These are phyloP conservation scores for Aporophyla lueneburgensis DNA, from an alignment of 2,888 invertebrate genomes.

Conservation along the genomic window DNA sequence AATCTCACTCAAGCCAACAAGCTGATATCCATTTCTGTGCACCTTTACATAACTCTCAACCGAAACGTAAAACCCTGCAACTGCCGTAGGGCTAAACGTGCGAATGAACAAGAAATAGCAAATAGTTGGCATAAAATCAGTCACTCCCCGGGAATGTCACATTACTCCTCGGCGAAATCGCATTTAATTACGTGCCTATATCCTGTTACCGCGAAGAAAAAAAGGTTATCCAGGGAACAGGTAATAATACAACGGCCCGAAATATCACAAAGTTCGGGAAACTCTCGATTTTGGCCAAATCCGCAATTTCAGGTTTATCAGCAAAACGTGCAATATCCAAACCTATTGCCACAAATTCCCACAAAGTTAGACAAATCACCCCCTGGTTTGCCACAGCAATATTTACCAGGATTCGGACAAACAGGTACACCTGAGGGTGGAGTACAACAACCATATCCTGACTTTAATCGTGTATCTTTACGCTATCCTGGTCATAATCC, in stretches of 20 bases:
- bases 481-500: conserved; percentile 30
- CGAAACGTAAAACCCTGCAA: conserved; percentile 2
- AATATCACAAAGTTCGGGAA: neutral
- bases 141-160: neutral
- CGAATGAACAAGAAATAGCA: conserved; percentile 2
- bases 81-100: conserved; percentile 1
- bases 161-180: neutral
- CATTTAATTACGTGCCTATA: conserved; percentile 5
- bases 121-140: conserved; percentile 12
- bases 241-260: conserved; percentile 22
- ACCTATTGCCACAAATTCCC: neutral
- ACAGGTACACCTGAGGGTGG: conserved; percentile 18
- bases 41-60: conserved; percentile 1
- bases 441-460: conserved; percentile 36
- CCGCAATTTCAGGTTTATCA: neutral
- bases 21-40: neutral
- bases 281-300: neutral
- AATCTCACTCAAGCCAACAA: neutral
- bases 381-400: conserved; percentile 51
- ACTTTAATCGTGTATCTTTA: conserved; percentile 39
- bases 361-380: conserved; percentile 26
- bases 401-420: conserved; percentile 3
- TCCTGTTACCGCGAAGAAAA: conserved; percentile 11
- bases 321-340: conserved; percentile 9
- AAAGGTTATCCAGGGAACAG: neutral